Base-by-base conservation (phyloP, 2,888 invertebrate species). In the Pyrgus malvae region DNA sequence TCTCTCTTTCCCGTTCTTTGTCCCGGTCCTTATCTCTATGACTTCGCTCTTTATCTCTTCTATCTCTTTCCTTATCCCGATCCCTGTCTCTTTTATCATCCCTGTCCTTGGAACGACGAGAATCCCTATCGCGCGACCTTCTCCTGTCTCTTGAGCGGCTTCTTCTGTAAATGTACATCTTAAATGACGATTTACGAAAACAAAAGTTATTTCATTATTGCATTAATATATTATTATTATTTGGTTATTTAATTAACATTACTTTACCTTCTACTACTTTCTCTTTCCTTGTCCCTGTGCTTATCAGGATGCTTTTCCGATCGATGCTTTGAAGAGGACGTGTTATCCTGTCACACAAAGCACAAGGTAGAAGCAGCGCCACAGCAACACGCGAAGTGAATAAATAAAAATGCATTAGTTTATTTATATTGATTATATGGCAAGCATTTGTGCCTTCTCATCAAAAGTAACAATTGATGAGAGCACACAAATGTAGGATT, bases 101-200 rank as follows among this genome's bases (percentile, higher is more conserved):
- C 57, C 83, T 86, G 53, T 93, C 93, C 63, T 85, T 90, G 53
- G 92, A 91, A 46, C 91, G 90, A 48, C 87, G 88, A 59, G 85
- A 77, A 63, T 92, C 93, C 66, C 92, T 92, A 77, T 94, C 94
- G 74, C 91, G 92, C 68, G 92, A 86, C 78, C 87, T 91, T 74
- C 91, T 91, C 70, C 59, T 77, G 25, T 90, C 86, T 72, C 81
- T 81, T 70, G 86, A 88, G 56, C 84, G 74, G 74, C 86, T 87
- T 46, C 86, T 79, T 66, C 89, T 89, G 42, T 21, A 37, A 54
- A 19, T 16, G 29, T 9, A 48, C 25, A 9, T 27, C 7, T 27
- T 2, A 35, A 29, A 17, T 14, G 12, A 8, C 14, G 21, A 23
- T 17, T 5, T n/a, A n/a, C n/a, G n/a, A n/a, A n/a, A n/a, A n/a